Evolutionary conservation across 1,140 invertebrate genomes (phyloP), one percentile per base, ranked within the genome.

Genomic region (Drosophila kikkawai): DNA sequence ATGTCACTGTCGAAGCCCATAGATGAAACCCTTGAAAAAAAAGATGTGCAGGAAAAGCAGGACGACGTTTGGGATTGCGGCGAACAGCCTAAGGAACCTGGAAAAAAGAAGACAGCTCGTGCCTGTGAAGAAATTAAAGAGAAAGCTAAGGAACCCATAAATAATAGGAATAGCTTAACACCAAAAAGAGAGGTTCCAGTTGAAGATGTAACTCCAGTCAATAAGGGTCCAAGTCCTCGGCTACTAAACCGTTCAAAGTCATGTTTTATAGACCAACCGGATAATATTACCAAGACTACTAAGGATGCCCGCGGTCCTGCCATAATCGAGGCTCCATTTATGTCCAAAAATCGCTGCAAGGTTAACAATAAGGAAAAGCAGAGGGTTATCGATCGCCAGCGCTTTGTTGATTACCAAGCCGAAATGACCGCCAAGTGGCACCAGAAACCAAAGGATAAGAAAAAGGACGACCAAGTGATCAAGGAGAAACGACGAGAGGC

Each of bases 401-500:
- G 68, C 2, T 51, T 26, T 0, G 3, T 67, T 8, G 78, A 91
- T 42, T 47, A 76, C 9, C 22, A 55, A 37, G 0, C 8, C 12
- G 53, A 55, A 37, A 39, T 55, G 53, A 55, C n/a, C 13, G 13
- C 53, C 13, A 55, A 55, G 19, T 55, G 53, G 53, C 8, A 39
- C 19, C 53, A 86, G 36, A 91, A 91, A 29, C 68, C 84, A 0
- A 74, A 66, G 11, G 69, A 79, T 17, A 70, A 76, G n/a, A 80
- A 75, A 32, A 75, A 70, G 0, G 75, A 84, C 1, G 60, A 42
- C 11, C 32, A 57, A 8, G 19, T 51, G 12, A 75, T 77, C 8
- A 92, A 73, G 22, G 60, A 91, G 36, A 75, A 55, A 7, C 91
- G 88, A 6, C 84, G 82, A 15, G 88, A 92, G 22, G 55, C 42